Conservation (phyloP, 2,888 invertebrate species). For the Perizoma affinitatum region DNA sequence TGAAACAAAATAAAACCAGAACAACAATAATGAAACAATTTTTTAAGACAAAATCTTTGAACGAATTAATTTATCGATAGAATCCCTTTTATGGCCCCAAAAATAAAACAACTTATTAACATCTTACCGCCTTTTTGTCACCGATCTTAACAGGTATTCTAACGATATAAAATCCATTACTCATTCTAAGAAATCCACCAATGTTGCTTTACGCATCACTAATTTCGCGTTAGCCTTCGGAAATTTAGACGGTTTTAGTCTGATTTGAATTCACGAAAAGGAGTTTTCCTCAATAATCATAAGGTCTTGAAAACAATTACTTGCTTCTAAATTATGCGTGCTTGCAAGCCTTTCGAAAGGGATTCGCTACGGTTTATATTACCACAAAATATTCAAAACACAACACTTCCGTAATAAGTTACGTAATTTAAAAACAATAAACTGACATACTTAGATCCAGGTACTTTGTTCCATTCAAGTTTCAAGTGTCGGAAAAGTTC, state of each 20-base stretch:
- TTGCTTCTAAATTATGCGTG: constrained; percentile 38
- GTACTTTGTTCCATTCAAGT: constrained; percentile 43
- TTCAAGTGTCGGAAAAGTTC: constrained; percentile 37
- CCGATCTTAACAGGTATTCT: constrained; percentile 22
- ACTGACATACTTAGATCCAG: constrained; percentile 74
- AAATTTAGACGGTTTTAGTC: constrained; percentile 13
- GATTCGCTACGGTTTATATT: constrained; percentile 32
- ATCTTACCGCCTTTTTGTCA: constrained; percentile 27
- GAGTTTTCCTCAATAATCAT: constrained; percentile 24
- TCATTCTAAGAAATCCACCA: constrained; percentile 28
- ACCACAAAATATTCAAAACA: constrained; percentile 37
- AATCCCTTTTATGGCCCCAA: constrained; percentile 7
- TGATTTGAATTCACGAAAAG: constrained; percentile 21
- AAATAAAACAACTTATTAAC: constrained; percentile 20
- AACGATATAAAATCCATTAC: constrained; percentile 26
- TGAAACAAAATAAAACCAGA: background rate
- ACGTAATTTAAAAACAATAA: constrained; percentile 51
- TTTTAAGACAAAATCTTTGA: background rate
- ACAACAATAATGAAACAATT: background rate
- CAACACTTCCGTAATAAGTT: constrained; percentile 50
- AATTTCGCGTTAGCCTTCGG: constrained; percentile 17
- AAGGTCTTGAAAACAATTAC: constrained; percentile 34
- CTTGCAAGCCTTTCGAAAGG: constrained; percentile 41
- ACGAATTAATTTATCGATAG: constrained; percentile 10
- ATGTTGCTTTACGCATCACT: constrained; percentile 21